Base-by-base conservation (phyloP, 1,140 invertebrate genomes). In the Monomorium pharaonis region DNA sequence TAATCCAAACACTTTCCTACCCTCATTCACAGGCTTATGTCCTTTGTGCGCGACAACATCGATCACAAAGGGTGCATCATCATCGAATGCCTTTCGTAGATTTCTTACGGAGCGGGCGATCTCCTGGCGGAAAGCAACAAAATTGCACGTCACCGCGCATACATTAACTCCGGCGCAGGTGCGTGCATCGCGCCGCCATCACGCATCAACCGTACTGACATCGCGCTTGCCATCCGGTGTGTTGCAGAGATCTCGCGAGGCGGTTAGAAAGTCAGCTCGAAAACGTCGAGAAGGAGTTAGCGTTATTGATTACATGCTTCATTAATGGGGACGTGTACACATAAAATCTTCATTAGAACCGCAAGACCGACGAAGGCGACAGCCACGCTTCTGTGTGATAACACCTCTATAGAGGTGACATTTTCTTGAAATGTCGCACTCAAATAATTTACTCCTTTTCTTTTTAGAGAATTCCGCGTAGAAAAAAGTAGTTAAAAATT, bases 101-200 rank as follows among this genome's bases (percentile, higher is more conserved):
- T 80, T n/a, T 76, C 65, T 63, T 74, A 75, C 65, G 67, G 69
- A 70, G 88, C 74, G 85, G n/a, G 78, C 89, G 77, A 89, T 90
- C 89, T 90, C 81, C 74, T 49, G 70, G 84, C 76, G 81, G n/a
- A 90, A 89, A 88, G 83, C 74, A 85, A 74, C 49, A 84, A 91
- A 91, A 90, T 85, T 89, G 88, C 86, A 90, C 75, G 83, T 89
- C 90, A 77, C 76, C 65, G 56, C 62, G 72, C 83, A 83, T 88
- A 86, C 51, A 90, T 89, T 89, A 84, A 72, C 24, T 62, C 44
- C 72, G n/a, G 54, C 33, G 60, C 86, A 62, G 70, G 58, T 65
- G 75, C 70, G 67, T 58, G 72, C 77, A 56, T 12, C 67, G 47
- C 21, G 9, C 30, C 16, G 21, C 76, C n/a, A 88, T 89, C 76